These are phyloP conservation scores for Fratercula arctica DNA, from an alignment of 2,797 vertebrate species.

Conservation along the genomic window DNA sequence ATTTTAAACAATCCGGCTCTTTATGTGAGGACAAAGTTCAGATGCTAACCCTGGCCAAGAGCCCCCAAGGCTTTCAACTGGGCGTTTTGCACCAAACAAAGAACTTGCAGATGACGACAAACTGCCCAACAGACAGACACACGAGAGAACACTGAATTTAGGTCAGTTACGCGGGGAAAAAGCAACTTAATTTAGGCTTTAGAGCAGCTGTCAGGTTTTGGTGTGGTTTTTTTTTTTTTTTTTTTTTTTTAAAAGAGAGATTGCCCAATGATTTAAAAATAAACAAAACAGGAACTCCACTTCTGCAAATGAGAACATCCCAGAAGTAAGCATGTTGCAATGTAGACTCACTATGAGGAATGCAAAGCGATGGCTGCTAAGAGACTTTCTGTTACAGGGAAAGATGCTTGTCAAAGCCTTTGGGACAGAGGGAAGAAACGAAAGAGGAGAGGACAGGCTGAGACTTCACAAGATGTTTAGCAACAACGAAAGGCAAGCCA, in stretches of 20 bases:
- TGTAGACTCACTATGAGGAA: not conserved
- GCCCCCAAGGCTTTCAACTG: constrained; percentile 1
- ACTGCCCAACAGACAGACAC: not conserved
- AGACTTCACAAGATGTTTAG: not conserved
- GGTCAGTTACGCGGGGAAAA: constrained; percentile 19
- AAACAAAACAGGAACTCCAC: constrained; percentile 50
- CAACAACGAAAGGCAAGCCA: not conserved
- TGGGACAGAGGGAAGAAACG: not conserved
- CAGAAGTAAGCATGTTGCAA: constrained; percentile 22
- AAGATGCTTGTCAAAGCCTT: not conserved
- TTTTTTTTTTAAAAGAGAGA: not conserved
- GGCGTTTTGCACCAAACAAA: not conserved
- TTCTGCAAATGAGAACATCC: constrained; percentile 20
- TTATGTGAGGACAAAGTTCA: constrained; percentile 39
- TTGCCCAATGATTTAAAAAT: constrained; percentile 54
- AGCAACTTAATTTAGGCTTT: constrained; percentile 40
- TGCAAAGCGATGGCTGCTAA: not conserved
- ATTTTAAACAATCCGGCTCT: constrained; percentile 30
- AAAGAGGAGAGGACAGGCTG: not conserved
- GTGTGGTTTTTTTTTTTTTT: not conserved
- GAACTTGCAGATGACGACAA: constrained; percentile 16
- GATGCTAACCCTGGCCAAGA: not conserved
- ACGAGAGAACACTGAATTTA: constrained; percentile 20
- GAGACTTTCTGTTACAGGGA: not conserved
- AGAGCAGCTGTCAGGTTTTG: not conserved